A percentile compares a stretch with the other conserved stretches of the same genome.
These are phyloP conservation scores for Luidia sarsii DNA, from an alignment of 53 echinoderm and acorn worm genomes.

Conservation along the genomic window DNA sequence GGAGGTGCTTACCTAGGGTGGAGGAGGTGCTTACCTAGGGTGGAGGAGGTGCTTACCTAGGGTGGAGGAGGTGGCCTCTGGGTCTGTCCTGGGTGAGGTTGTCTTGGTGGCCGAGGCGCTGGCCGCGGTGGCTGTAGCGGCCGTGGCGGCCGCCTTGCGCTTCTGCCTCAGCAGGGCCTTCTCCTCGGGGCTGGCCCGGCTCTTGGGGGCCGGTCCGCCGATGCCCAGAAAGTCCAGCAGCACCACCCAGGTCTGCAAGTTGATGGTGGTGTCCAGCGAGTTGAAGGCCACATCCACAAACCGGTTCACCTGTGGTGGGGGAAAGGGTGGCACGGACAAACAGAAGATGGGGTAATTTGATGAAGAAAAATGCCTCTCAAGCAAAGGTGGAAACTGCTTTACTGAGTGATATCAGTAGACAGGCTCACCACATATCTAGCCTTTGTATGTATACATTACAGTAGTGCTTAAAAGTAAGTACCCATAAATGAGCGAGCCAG, in stretches of 20 bases:
- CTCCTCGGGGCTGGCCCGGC: conserved; percentile 39
- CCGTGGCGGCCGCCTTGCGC: conserved; percentile 33
- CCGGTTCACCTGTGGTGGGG: conserved; percentile 85
- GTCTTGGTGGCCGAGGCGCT: conserved; percentile 39
- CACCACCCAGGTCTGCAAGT: conserved; percentile 96
- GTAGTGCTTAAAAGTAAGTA: too few relatives aligned
- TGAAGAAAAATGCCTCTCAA: too few relatives aligned
- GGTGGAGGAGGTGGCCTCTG: conserved; percentile 2
- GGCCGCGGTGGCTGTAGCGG: too few relatives aligned
- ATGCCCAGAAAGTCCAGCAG: conserved; percentile 92
- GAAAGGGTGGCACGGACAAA: too few relatives aligned
- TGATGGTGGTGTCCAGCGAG: conserved; percentile 90
- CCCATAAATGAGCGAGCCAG: too few relatives aligned
- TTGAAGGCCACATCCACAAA: conserved; percentile 97
- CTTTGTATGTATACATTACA: too few relatives aligned
- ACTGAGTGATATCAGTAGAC: too few relatives aligned
- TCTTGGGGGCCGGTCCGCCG: conserved; percentile 65
- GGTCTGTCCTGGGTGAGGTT: conserved; percentile 10
- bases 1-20: too few relatives aligned
- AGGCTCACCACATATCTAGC: too few relatives aligned
- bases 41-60: conserved; percentile 35
- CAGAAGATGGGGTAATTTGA: too few relatives aligned
- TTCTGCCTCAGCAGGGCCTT: conserved; percentile 17
- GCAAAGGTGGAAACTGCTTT: too few relatives aligned
- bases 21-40: too few relatives aligned